Evolutionary conservation across 2,797 vertebrate species (phyloP).

Genomic region (Morelia viridis): DNA sequence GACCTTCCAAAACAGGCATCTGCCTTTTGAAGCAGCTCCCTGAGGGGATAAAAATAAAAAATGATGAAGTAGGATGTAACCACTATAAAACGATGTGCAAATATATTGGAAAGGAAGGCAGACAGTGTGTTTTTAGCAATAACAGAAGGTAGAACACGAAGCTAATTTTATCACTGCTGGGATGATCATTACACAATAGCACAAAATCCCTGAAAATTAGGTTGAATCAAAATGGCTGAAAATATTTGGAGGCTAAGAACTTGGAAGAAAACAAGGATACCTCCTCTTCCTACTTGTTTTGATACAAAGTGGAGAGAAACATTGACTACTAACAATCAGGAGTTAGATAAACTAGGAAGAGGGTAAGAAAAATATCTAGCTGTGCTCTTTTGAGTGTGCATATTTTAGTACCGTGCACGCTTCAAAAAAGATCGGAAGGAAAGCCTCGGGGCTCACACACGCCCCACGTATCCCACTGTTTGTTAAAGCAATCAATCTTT

Average conservation of each 20-base stretch:
- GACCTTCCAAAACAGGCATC: conserved; percentile 49
- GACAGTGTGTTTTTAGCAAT: conserved; percentile 6
- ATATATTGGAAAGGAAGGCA: conserved; percentile 5
- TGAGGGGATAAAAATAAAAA: conserved; percentile 46
- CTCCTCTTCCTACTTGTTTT: not conserved
- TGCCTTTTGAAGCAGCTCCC: conserved; percentile 39
- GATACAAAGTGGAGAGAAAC: fast-evolving
- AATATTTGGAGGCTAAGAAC: not conserved
- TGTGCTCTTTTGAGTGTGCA: not conserved
- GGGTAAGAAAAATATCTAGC: not conserved
- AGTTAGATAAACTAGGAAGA: not conserved
- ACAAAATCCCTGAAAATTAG: not conserved
- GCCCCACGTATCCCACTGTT: not conserved
- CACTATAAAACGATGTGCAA: not conserved
- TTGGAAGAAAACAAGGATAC: not conserved
- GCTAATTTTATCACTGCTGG: not conserved
- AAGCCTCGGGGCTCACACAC: not conserved
- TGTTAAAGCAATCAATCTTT: not conserved
- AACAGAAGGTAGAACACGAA: conserved; percentile 11
- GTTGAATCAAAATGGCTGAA: conserved; percentile 15
- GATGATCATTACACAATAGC: not conserved
- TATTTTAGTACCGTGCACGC: not conserved
- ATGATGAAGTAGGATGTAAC: conserved; percentile 38
- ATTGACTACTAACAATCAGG: not conserved
- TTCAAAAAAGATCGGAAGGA: not conserved